A percentile compares a stretch with the other conserved stretches of the same genome.
Evolutionary conservation across 2,888 invertebrate species (phyloP).

Genomic region (Epicampocera succincta): DNA sequence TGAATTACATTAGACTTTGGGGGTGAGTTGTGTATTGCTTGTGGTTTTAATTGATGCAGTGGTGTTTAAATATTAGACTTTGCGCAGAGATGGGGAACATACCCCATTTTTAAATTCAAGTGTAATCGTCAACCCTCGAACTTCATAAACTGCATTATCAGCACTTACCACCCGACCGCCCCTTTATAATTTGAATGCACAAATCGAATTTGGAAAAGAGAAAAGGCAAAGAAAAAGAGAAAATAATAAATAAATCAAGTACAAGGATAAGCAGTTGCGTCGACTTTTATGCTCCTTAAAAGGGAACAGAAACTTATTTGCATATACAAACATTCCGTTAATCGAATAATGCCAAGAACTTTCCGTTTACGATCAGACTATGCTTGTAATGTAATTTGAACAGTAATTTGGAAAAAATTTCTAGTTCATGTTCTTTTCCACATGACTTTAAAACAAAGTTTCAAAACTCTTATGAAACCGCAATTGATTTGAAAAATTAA

Average conservation of each 20-base stretch:
- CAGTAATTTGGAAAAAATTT: no score
- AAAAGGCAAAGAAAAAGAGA: neutral
- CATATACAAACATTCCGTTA: neutral
- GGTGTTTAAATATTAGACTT: slow-evolving; percentile 19
- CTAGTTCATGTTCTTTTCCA: no score
- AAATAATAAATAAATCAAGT: neutral
- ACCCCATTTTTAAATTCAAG: slow-evolving; percentile 28
- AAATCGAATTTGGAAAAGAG: slow-evolving; percentile 37
- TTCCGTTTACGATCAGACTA: no score
- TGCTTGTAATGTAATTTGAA: no score
- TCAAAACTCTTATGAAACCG: no score
- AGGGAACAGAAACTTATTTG: neutral
- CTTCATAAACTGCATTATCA: slow-evolving; percentile 55
- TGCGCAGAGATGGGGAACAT: slow-evolving; percentile 24
- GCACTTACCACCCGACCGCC: slow-evolving; percentile 45
- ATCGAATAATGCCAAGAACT: no score
- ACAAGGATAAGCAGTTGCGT: neutral
- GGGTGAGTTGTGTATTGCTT: slow-evolving; percentile 51
- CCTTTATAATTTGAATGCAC: slow-evolving; percentile 7
- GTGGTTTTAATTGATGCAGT: slow-evolving; percentile 32
- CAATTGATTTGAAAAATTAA: no score
- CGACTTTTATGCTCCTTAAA: neutral
- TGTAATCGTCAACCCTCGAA: slow-evolving; percentile 57
- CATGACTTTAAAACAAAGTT: no score
- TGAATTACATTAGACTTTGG: slow-evolving; percentile 21